These are phyloP conservation scores for Venustoraphidia nigricollis DNA, from an alignment of 2,888 invertebrate genomes.

Conservation along the genomic window DNA sequence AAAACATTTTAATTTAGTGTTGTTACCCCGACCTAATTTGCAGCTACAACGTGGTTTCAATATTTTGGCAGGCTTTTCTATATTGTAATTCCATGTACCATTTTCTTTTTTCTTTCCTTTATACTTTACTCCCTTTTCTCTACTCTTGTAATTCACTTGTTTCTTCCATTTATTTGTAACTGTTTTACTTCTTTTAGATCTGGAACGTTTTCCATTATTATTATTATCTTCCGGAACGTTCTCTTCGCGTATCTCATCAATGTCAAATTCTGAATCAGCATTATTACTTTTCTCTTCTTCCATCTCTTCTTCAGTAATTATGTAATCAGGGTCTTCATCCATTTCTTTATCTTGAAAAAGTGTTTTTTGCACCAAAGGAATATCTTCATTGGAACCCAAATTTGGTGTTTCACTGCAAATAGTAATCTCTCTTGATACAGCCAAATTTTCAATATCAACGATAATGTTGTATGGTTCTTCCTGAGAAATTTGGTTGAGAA, in stretches of 20 bases:
- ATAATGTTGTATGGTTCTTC: too few relatives aligned
- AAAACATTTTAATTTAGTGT: too few relatives aligned
- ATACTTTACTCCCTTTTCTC: constrained; percentile 5
- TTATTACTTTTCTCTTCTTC: constrained; percentile 2
- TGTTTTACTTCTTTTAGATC: constrained; percentile 7
- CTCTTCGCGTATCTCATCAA: constrained; percentile 3
- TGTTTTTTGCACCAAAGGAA: neutral
- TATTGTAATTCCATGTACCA: neutral
- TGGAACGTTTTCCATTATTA: constrained; percentile 1
- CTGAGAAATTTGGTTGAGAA: too few relatives aligned
- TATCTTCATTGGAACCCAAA: constrained; percentile 4
- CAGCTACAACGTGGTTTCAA: too few relatives aligned
- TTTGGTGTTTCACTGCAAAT: constrained; percentile 6
- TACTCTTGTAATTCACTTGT: constrained; percentile 6
- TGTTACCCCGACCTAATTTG: too few relatives aligned
- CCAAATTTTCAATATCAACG: too few relatives aligned
- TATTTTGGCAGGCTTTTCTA: too few relatives aligned
- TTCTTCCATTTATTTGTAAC: neutral
- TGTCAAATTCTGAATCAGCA: constrained; percentile 3
- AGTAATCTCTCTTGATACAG: neutral
- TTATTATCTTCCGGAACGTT: constrained; percentile 3
- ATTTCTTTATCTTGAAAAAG: constrained; percentile 1
- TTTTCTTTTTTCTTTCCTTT: constrained; percentile 5
- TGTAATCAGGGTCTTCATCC: constrained; percentile 5
- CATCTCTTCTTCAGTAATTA: constrained; percentile 5